Base-by-base conservation (phyloP, 2,888 invertebrate genomes). In the Agonopterix arenella region DNA sequence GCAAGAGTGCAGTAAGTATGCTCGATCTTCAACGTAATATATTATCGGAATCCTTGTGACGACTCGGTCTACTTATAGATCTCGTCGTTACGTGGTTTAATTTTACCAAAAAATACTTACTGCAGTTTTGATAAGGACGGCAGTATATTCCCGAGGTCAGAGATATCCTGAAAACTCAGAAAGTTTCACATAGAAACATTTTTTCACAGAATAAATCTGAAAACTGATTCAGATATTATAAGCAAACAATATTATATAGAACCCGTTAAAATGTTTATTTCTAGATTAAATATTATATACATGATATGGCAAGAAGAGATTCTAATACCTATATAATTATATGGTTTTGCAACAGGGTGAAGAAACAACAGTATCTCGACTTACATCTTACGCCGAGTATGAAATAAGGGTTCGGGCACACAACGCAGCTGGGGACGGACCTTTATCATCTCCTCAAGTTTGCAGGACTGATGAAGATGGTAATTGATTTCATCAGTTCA, bases 381-480 rank as follows among this genome's bases (percentile, higher is more conserved):
- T 97, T 53, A 92, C 94, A 61, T 94, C 96, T 61, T 96, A 93
- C 70, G 95, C 96, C 16, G 97, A 97, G 82, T 97, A 97, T 78
- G 96, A 96, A 57, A 91, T 97, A 57, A 91, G 95, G 68, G 94
- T 96, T 4, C 82, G 95, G 64, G 96, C 96, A 8, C 96, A 93
- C 72, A 97, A 96, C 3, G 92, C 94, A 36, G 95, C 94, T 4
- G 97, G 97, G 0, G 96, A 97, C 67, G 97, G 97, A 0, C 92
- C 94, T 11, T 85, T 95, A 54, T 95, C 95, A 62, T 83, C 90
- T 38, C 91, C 96, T 10, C 91, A 95, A 67, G 92, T 92, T 71
- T 96, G 97, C 77, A 91, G 92, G 57, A 97, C 97, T 4, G 94
- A 95, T 67, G 96, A 97, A 84, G 97, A 97, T 77, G 92, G 95